phyloP scores from a whole-genome alignment of 2,113 vertebrate genomes.

The Microcebus murinus region DNA sequence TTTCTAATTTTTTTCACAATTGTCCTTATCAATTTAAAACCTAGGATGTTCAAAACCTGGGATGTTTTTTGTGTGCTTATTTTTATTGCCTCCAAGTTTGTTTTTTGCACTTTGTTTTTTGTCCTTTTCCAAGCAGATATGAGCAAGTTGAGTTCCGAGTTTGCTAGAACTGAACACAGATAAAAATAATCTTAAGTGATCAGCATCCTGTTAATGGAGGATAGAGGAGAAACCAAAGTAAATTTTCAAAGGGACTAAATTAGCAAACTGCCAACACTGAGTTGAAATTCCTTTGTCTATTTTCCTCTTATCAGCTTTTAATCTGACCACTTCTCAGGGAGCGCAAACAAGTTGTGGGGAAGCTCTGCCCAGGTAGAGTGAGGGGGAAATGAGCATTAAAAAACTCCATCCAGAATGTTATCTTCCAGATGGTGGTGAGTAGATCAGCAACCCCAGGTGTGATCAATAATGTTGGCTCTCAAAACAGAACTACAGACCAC shows the following conservation, averaged over 20 bases:
- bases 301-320: background rate
- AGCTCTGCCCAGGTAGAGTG: background rate
- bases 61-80: background rate
- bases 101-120: background rate
- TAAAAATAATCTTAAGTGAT: constrained; percentile 14
- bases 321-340: background rate
- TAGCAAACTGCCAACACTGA: background rate
- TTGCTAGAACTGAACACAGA: background rate
- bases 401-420: background rate
- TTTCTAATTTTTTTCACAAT: background rate
- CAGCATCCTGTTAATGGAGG: background rate
- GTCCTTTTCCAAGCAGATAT: background rate
- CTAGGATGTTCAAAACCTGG: too few species aligned
- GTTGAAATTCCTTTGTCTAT: background rate
- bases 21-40: background rate
- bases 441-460: background rate
- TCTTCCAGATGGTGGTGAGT: background rate
- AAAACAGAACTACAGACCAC: background rate
- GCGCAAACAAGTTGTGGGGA: background rate
- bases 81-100: background rate
- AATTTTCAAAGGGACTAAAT: background rate
- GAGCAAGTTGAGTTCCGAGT: background rate
- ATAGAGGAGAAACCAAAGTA: background rate
- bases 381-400: background rate
- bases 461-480: background rate